Base-by-base conservation (phyloP, 2,888 invertebrate species). In the Acanthococcus lagerstroemiae region DNA sequence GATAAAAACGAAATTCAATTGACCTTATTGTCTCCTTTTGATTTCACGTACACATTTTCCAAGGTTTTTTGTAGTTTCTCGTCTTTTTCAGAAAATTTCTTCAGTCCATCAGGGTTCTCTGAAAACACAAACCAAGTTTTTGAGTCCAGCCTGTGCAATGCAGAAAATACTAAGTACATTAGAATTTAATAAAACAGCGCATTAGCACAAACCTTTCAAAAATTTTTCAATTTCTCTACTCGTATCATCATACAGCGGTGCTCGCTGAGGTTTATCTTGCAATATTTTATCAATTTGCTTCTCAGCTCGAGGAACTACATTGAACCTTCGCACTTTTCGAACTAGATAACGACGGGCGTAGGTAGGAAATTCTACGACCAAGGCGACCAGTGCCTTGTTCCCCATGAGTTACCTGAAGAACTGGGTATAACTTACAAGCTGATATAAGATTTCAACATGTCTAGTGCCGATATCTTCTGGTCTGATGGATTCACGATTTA, bases 1-100 rank as follows among this genome's bases (percentile, higher is more conserved):
- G n/a, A n/a, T n/a, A n/a, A n/a, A n/a, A n/a, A n/a, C n/a, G n/a
- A n/a, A n/a, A n/a, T n/a, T n/a, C n/a, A n/a, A n/a, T n/a, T 15
- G n/a, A 63, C 63, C 22, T 37, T 63, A 44, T 63, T 63, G 3
- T 63, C 37, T 21, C 63, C 63, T 22, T 9, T 17, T n/a, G 63
- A 63, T 5, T 19, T 63, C 3, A 63, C 63, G 17, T 54, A 63
- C 7, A 63, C 54, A 12, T 54, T 37, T 37, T 24, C 3, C 4
- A 63, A 17, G 17, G 37, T 52, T 15, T 63, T 37, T 17, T 37
- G 17, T 19, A 63, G 19, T 7, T 21, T 17, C 3, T 50, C 37
- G 25, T 63, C 37, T 37, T 63, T 63, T 26, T 63, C 52, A 6
- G 26, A 48, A 3, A 63, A 15, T 37, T 22, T 63, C 54, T 63